Percentiles rank a stretch among this genome's conserved stretches.
Conservation (phyloP, 2,888 invertebrate genomes). For the Oconnorella tubifera region DNA sequence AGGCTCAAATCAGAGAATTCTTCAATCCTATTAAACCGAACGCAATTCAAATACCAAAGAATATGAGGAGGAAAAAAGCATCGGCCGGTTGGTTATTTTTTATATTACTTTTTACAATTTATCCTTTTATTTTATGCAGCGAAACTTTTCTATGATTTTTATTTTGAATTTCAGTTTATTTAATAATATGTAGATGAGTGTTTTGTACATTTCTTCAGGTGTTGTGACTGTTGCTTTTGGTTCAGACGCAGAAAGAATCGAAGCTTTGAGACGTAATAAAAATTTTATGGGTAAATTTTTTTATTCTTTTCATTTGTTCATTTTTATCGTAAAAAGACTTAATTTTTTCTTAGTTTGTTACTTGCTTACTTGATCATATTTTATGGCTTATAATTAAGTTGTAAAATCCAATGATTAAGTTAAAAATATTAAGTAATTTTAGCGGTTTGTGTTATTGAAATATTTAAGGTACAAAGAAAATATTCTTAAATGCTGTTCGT, state of each 20-base stretch:
- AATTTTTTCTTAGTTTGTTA: not conserved
- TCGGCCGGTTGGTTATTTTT: not conserved
- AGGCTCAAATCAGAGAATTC: conserved; percentile 1
- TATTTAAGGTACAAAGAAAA: too few relatives aligned
- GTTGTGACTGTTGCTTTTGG: not conserved
- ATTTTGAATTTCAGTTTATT: too few relatives aligned
- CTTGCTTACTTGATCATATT: too few relatives aligned
- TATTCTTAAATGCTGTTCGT: too few relatives aligned
- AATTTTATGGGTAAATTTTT: conserved; percentile 1
- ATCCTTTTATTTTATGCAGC: too few relatives aligned
- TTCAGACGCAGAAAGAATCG: not conserved
- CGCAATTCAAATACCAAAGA: not conserved
- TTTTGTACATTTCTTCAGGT: not conserved
- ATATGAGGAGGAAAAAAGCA: not conserved
- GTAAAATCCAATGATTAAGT: too few relatives aligned
- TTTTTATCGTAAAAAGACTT: not conserved
- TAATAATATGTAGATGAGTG: too few relatives aligned
- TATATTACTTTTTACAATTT: not conserved
- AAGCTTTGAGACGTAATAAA: conserved; percentile 4
- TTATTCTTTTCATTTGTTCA: not conserved
- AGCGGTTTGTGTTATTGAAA: too few relatives aligned
- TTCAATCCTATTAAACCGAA: not conserved
- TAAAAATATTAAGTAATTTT: too few relatives aligned
- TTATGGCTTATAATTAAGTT: too few relatives aligned
- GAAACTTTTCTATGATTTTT: too few relatives aligned